phyloP scores from a whole-genome alignment of 2,888 invertebrate genomes.

The Xylophagus ater region DNA sequence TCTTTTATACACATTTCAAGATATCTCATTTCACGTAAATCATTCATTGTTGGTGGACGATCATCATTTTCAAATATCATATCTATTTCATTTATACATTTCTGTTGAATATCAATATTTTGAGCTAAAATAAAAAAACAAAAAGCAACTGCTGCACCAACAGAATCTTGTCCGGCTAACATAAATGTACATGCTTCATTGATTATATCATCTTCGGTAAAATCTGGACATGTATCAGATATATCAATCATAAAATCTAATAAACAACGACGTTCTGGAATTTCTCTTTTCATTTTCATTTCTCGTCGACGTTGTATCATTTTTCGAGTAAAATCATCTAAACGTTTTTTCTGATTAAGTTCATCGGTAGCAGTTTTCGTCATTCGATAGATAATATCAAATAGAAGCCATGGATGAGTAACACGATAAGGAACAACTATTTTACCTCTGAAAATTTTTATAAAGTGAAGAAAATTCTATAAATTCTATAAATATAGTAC shows the following conservation, averaged over 20 bases:
- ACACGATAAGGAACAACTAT: constrained; percentile 42
- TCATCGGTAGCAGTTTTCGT: constrained; percentile 43
- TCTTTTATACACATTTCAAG: constrained; percentile 61
- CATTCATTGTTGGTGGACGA: constrained; percentile 43
- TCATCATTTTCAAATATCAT: constrained; percentile 37
- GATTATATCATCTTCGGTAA: constrained; percentile 47
- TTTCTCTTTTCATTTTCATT: constrained; percentile 20
- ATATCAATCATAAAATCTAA: constrained; percentile 46
- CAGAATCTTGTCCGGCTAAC: constrained; percentile 53
- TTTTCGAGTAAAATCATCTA: constrained; percentile 40
- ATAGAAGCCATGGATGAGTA: constrained; percentile 45
- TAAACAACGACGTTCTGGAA: constrained; percentile 32
- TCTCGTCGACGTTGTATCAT: constrained; percentile 34
- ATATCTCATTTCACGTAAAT: constrained; percentile 51
- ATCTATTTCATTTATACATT: constrained; percentile 41
- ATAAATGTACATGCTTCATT: constrained; percentile 52
- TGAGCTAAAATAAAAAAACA: constrained; percentile 46
- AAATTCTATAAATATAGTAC: constrained; percentile 18
- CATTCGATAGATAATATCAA: constrained; percentile 44
- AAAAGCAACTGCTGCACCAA: constrained; percentile 46
- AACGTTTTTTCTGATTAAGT: constrained; percentile 40
- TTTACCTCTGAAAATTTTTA: constrained; percentile 40
- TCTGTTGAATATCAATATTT: constrained; percentile 40
- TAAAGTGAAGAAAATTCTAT: not conserved
- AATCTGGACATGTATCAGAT: constrained; percentile 40